These are phyloP conservation scores for Cactoblastis cactorum DNA, from an alignment of 2,888 invertebrate genomes.

Conservation along the genomic window DNA sequence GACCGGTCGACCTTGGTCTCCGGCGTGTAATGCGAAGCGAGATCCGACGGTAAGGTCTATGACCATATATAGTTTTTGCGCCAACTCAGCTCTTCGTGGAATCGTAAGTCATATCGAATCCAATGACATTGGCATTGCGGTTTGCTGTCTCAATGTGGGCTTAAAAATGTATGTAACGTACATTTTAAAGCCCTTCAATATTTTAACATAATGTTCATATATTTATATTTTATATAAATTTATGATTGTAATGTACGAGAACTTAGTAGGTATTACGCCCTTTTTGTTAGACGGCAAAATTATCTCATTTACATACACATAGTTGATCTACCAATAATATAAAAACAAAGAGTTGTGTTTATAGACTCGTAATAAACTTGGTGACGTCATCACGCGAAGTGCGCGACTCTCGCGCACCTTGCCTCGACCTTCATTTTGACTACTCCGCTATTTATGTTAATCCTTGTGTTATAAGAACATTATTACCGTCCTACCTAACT, in stretches of 20 bases:
- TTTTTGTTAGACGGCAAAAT: too few relatives aligned
- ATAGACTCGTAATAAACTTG: constrained; percentile 15
- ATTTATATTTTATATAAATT: too few relatives aligned
- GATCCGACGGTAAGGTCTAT: constrained; percentile 37
- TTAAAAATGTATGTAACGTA: neutral
- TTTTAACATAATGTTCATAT: too few relatives aligned
- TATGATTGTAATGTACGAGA: too few relatives aligned
- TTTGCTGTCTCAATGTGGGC: neutral
- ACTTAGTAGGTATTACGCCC: too few relatives aligned
- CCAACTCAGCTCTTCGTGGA: constrained; percentile 34
- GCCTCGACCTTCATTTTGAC: constrained; percentile 6
- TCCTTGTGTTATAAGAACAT: neutral
- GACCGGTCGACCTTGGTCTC: constrained; percentile 49
- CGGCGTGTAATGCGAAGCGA: constrained; percentile 27
- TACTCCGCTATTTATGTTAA: neutral
- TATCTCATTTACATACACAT: too few relatives aligned
- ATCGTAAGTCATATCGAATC: constrained; percentile 22
- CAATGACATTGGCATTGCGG: constrained; percentile 44
- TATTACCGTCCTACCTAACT: neutral
- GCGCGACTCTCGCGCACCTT: constrained; percentile 18
- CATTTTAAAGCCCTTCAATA: too few relatives aligned
- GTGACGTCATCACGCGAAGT: constrained; percentile 42
- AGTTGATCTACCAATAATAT: neutral
- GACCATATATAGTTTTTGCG: constrained; percentile 52
- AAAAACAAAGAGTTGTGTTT: neutral